Percentiles rank a stretch among this genome's conserved stretches.
phyloP scores from a whole-genome alignment of 2,113 vertebrate genomes.

The Callipepla squamata region DNA sequence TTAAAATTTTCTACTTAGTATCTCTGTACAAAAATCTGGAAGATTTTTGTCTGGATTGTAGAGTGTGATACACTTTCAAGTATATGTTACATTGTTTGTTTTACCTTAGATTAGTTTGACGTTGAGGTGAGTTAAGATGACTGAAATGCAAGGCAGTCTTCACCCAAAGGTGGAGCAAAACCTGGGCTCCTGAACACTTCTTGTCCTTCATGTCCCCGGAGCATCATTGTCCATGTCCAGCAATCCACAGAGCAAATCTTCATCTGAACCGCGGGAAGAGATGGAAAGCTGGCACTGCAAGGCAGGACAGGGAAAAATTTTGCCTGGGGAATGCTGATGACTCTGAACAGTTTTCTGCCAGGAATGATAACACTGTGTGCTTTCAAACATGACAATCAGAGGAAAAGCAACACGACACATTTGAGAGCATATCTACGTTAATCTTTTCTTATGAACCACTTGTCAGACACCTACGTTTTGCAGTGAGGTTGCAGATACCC shows the following conservation, averaged over 20 bases:
- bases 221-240: not conserved
- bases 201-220: not conserved
- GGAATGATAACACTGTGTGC: accelerated
- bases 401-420: not conserved
- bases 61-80: not conserved
- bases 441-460: not conserved
- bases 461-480: not conserved
- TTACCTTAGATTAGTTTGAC: not conserved
- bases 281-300: not conserved
- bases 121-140: accelerated
- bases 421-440: not conserved
- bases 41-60: not conserved
- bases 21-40: not conserved
- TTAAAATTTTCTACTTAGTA: not conserved
- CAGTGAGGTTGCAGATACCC: not conserved
- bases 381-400: not conserved
- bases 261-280: accelerated
- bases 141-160: not conserved
- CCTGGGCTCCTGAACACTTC: not conserved
- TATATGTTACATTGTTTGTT: not conserved
- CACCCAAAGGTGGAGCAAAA: not conserved
- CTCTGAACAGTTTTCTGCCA: not conserved
- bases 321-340: not conserved
- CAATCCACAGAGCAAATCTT: not conserved
- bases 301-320: not conserved